A percentile compares a stretch with the other conserved stretches of the same genome.
Conservation (phyloP, 2,797 vertebrate species). For the Hippoglossus hippoglossus region DNA sequence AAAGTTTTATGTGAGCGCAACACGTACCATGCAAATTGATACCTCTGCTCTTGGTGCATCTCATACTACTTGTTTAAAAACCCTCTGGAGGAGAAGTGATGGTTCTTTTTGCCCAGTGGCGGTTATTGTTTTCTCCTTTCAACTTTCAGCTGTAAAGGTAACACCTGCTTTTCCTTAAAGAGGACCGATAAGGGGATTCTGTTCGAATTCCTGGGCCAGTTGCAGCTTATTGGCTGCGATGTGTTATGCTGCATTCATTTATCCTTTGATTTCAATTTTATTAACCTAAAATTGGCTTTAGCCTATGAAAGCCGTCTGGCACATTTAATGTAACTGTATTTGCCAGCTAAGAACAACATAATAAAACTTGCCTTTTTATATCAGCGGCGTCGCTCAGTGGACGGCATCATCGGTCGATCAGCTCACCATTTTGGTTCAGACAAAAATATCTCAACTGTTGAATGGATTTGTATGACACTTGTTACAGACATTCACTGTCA, state of each 20-base stretch:
- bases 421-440: not conserved
- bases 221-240: conserved; percentile 32
- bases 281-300: conserved; percentile 27
- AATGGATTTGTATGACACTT: not conserved
- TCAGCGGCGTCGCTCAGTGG: accelerated
- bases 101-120: conserved; percentile 23
- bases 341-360: conserved; percentile 5
- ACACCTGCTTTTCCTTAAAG: conserved; percentile 41
- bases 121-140: conserved; percentile 27
- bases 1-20: conserved; percentile 24
- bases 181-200: conserved; percentile 33
- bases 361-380: not conserved
- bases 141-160: conserved; percentile 18
- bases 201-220: conserved; percentile 10
- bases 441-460: not conserved
- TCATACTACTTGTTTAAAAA: not conserved
- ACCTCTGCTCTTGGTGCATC: conserved; percentile 38
- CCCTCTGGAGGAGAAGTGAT: conserved; percentile 5
- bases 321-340: conserved; percentile 23
- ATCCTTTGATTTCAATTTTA: conserved; percentile 45
- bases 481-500: too few relatives aligned
- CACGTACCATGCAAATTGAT: conserved; percentile 7
- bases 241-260: conserved; percentile 23
- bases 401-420: not conserved
- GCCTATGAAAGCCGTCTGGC: conserved; percentile 21